These are phyloP conservation scores for Phallusia fumigata DNA, from an alignment of 23 tunicate genomes.

Conservation along the genomic window DNA sequence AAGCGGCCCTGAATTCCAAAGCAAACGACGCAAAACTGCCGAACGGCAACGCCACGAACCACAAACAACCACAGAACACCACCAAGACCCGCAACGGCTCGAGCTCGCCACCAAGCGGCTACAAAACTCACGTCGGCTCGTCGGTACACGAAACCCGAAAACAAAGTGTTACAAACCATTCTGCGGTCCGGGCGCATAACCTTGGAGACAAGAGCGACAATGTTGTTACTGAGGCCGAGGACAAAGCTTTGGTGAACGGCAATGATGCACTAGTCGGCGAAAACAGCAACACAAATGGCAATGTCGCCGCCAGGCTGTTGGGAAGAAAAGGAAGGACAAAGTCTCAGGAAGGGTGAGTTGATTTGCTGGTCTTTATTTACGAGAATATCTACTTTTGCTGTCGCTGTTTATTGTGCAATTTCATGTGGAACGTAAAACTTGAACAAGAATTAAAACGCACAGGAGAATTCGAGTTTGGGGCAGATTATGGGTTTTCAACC, in stretches of 20 bases:
- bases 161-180: conserved; percentile 57
- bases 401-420: too few species aligned
- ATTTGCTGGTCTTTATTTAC: too few species aligned
- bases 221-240: background rate
- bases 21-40: background rate
- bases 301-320: background rate
- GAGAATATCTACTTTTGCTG: too few species aligned
- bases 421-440: too few species aligned
- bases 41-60: background rate
- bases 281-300: background rate
- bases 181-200: conserved; percentile 30
- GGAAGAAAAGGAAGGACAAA: background rate
- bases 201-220: background rate
- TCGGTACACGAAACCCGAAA: conserved; percentile 60
- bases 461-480: too few species aligned
- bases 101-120: conserved; percentile 12
- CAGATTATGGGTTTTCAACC: too few species aligned
- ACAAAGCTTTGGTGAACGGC: background rate
- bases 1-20: conserved; percentile 7
- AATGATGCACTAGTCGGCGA: background rate
- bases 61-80: background rate
- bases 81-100: conserved; percentile 8
- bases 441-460: too few species aligned
- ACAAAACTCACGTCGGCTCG: conserved; percentile 31
- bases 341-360: background rate